A percentile compares a stretch with the other conserved stretches of the same genome.
Evolutionary conservation across 2,113 vertebrate species (phyloP).

Genomic region (Pitta sordida): DNA sequence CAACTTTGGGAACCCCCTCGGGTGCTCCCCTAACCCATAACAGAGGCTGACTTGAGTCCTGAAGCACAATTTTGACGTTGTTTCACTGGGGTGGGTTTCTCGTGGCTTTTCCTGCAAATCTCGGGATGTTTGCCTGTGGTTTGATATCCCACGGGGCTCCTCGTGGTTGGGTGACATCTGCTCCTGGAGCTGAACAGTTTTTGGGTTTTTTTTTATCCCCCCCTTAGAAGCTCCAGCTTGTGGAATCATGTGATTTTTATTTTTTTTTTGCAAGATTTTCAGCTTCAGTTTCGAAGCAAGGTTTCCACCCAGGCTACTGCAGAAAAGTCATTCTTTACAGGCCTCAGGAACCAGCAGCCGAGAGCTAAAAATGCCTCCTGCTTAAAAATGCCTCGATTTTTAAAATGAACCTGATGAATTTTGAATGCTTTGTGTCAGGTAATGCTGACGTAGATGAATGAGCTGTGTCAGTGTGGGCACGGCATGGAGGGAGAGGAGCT

Average conservation of each 20-base stretch:
- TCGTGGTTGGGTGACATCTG: conserved; percentile 45
- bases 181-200: neutral
- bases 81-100: neutral
- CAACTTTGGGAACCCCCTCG: accelerated
- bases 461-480: neutral
- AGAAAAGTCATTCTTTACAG: conserved; percentile 35
- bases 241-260: conserved; percentile 53
- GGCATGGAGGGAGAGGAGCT: neutral
- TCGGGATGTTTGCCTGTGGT: neutral
- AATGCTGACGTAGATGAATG: conserved; percentile 3
- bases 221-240: conserved; percentile 39
- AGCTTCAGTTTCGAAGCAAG: conserved; percentile 29
- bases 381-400: conserved; percentile 25
- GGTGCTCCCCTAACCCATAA: accelerated
- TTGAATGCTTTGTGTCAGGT: conserved; percentile 38
- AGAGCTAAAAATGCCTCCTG: conserved; percentile 43
- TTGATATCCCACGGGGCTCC: conserved; percentile 34
- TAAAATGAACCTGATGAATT: conserved; percentile 44
- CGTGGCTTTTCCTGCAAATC: neutral
- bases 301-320: conserved; percentile 40
- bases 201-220: neutral
- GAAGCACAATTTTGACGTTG: accelerated
- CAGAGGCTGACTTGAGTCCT: accelerated
- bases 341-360: neutral
- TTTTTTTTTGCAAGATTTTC: conserved; percentile 31